A percentile compares a stretch with the other conserved stretches of the same genome.
phyloP scores from a whole-genome alignment of 1,140 invertebrate genomes.

The Lucilia sericata region DNA sequence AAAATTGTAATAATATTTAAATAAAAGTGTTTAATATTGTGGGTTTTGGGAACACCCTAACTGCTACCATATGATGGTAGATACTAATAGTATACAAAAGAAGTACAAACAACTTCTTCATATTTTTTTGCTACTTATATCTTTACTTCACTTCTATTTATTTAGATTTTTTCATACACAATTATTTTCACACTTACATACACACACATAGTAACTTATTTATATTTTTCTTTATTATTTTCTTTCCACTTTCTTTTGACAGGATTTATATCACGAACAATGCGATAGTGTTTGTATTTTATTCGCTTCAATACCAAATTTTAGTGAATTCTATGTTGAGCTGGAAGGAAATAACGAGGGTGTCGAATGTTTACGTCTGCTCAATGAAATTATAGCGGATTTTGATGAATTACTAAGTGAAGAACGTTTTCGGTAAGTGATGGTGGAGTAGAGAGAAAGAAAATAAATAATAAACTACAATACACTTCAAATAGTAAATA shows the following conservation, averaged over 20 bases:
- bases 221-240: not conserved
- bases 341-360: conserved; percentile 95
- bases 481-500: not conserved
- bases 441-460: not conserved
- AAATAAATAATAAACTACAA: not conserved
- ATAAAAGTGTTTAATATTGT: too few species aligned
- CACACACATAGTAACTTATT: not conserved
- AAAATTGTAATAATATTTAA: too few species aligned
- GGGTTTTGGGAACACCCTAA: not conserved
- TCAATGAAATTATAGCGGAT: conserved; percentile 98
- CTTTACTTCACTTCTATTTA: too few species aligned
- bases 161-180: too few species aligned
- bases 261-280: conserved; percentile 96
- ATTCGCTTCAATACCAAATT: conserved; percentile 97
- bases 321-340: conserved; percentile 97
- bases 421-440: conserved; percentile 77
- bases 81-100: not conserved
- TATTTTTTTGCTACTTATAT: not conserved
- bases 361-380: conserved; percentile 90
- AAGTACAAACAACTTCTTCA: not conserved
- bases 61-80: not conserved
- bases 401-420: conserved; percentile 93
- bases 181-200: too few species aligned
- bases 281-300: conserved; percentile 95
- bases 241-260: conserved; percentile 42